phyloP scores from a whole-genome alignment of 2,888 invertebrate species.

The Noctua pronuba region DNA sequence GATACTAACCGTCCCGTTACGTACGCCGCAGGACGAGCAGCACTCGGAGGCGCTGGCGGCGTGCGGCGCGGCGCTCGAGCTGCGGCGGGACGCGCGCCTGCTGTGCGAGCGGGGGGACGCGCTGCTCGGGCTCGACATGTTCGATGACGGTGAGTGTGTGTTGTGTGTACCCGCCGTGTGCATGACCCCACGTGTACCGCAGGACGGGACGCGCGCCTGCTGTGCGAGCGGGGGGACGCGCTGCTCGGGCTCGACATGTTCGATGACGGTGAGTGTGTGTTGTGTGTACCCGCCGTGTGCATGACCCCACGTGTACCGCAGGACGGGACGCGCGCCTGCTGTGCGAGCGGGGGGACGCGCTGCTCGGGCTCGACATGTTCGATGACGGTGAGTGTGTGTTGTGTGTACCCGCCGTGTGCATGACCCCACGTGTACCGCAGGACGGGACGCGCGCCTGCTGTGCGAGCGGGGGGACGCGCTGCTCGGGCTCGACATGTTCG shows the following conservation, averaged over 20 bases:
- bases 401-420: slow-evolving; percentile 92
- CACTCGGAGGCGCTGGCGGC: too few species aligned
- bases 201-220: slow-evolving; percentile 94
- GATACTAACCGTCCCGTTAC: too few species aligned
- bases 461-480: slow-evolving; percentile 98
- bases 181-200: too few species aligned
- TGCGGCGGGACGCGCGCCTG: slow-evolving; percentile 93
- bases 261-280: slow-evolving; percentile 43
- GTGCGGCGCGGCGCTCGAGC: too few species aligned
- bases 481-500: slow-evolving; percentile 95
- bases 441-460: slow-evolving; percentile 94
- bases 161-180: slow-evolving; percentile 63
- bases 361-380: slow-evolving; percentile 96
- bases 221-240: slow-evolving; percentile 98
- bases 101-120: slow-evolving; percentile 98
- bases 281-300: too few species aligned
- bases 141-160: slow-evolving; percentile 70
- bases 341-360: slow-evolving; percentile 98
- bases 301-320: too few species aligned
- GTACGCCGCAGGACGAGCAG: too few species aligned
- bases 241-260: slow-evolving; percentile 96
- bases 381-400: background rate
- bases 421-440: too few species aligned
- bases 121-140: slow-evolving; percentile 96
- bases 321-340: slow-evolving; percentile 94